phyloP scores from a whole-genome alignment of 2,888 invertebrate genomes.

The Scaptomyza caliginosa region DNA sequence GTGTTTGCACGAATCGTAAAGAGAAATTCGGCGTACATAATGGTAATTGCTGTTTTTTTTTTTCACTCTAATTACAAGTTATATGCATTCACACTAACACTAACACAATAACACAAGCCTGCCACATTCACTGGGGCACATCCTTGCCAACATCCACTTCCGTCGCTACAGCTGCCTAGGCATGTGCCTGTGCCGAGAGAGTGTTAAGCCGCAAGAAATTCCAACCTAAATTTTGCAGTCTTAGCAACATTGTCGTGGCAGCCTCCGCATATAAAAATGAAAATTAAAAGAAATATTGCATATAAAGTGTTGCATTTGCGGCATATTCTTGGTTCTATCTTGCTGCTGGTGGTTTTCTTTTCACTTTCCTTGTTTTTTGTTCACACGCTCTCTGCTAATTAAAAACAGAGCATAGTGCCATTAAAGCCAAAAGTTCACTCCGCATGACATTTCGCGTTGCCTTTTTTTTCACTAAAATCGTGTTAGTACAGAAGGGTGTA shows the following conservation, averaged over 20 bases:
- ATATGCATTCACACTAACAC: conserved; percentile 54
- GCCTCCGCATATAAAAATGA: conserved; percentile 68
- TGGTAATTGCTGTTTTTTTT: conserved; percentile 76
- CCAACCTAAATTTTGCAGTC: conserved; percentile 67
- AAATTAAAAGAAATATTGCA: conserved; percentile 75
- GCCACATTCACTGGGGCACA: conserved; percentile 27
- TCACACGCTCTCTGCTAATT: conserved; percentile 65
- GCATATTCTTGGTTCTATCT: conserved; percentile 39
- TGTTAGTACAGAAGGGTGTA: background rate
- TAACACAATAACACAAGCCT: conserved; percentile 33
- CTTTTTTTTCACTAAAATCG: background rate
- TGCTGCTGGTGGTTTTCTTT: conserved; percentile 14
- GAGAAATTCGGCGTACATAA: conserved; percentile 75
- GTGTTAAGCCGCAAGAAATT: conserved; percentile 60
- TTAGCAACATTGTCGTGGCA: conserved; percentile 36
- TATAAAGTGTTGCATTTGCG: conserved; percentile 77
- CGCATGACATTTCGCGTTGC: conserved; percentile 30
- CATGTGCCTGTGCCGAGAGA: conserved; percentile 34
- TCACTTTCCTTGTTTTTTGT: conserved; percentile 24
- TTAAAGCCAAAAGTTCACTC: conserved; percentile 75
- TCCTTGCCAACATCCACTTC: conserved; percentile 41
- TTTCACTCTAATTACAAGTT: conserved; percentile 72
- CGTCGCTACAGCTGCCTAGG: conserved; percentile 1
- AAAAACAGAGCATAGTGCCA: conserved; percentile 72
- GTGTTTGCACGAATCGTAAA: conserved; percentile 58